Base-by-base conservation (phyloP, 2,888 invertebrate genomes). In the Caenorhabditis wallacei region DNA sequence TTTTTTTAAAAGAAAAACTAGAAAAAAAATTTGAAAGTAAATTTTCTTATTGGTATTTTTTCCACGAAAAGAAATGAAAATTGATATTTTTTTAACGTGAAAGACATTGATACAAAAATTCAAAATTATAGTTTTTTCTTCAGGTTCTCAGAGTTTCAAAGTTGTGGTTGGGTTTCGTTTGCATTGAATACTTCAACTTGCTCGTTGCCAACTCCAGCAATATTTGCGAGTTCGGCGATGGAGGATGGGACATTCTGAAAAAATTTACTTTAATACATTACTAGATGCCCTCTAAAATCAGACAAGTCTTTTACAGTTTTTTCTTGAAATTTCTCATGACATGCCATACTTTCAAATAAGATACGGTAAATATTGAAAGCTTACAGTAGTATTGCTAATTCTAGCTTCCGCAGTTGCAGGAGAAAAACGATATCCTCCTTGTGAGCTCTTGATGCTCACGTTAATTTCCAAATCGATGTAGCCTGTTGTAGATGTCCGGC, bases 401-500 rank as follows among this genome's bases (percentile, higher is more conserved):
- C 43, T 48, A 3, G 24, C n/a, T 40, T 37, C 24, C 0, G 37
- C 16, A 0, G 22, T 1, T 5, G 43, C 2, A 26, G 30, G 20
- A 18, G 54, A 35, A 51, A 72, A 63, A n/a, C 20, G n/a, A 30
- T 43, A 46, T n/a, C 40, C 54, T 11, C 37, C 53, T 20, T 76
- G 64, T 0, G 66, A 22, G 3, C 24, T 43, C 56, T 82, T 72
- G 4, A 78, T 61, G 16, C 30, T 57, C 1, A 82, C 46, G 30
- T 66, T 69, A 1, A 82, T 5, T 20, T 82, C 82, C n/a, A 82
- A 10, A 35, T 78, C 72, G 1, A 82, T 37, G 16, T 68, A 74
- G 8, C 82, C 82, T 57, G 35, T 63, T 16, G 82, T 68, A 11
- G 78, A 68, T 5, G 69, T 70, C 0, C 66, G 78, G 26, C 68